A percentile compares a stretch with the other conserved stretches of the same genome.
Evolutionary conservation across 2,797 vertebrate species (phyloP).

Genomic region (Pangasius larnaudii): DNA sequence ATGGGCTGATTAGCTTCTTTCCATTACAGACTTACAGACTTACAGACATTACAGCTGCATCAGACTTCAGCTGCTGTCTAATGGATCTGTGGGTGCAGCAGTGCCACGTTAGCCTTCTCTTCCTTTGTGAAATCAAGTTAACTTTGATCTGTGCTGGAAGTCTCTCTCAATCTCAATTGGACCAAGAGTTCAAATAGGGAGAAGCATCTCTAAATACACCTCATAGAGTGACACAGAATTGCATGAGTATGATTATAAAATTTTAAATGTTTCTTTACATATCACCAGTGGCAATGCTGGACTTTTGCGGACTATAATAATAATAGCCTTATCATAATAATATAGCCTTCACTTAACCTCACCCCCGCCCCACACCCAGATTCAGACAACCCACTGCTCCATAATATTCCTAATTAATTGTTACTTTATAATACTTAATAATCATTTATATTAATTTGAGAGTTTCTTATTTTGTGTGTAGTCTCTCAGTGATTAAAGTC

Average conservation of each 20-base stretch:
- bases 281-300: background rate
- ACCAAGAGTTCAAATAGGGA: constrained; percentile 52
- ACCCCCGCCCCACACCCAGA: background rate
- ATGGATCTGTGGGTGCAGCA: constrained; percentile 45
- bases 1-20: constrained; percentile 45
- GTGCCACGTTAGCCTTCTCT: constrained; percentile 31
- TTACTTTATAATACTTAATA: background rate
- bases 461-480: background rate
- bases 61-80: constrained; percentile 50
- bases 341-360: background rate
- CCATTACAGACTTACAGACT: constrained; percentile 37
- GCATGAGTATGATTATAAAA: background rate
- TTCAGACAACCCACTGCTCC: background rate
- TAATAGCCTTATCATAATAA: too few relatives aligned
- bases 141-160: constrained; percentile 59
- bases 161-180: constrained; percentile 61
- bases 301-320: too few relatives aligned
- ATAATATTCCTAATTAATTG: background rate
- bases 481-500: background rate
- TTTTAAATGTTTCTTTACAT: background rate
- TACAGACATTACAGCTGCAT: constrained; percentile 15
- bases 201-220: background rate
- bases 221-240: background rate
- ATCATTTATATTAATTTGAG: background rate
- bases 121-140: constrained; percentile 62